Evolutionary conservation across 2,113 vertebrate genomes (phyloP), one percentile per base, ranked within the genome.

Genomic region (Onychostruthus taczanowskii): DNA sequence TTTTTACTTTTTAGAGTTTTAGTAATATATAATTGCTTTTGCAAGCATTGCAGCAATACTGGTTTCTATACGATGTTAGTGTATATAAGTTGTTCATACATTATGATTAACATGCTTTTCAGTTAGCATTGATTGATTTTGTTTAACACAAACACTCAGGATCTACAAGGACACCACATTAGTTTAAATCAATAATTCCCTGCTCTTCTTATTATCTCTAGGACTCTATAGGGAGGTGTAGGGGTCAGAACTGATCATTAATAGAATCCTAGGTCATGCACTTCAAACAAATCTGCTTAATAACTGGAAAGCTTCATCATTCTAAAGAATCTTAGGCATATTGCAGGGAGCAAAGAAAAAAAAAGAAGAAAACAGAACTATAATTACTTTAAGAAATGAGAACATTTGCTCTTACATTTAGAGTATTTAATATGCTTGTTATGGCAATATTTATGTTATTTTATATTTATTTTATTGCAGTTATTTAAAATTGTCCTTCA

Each of bases 151-250:
- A 46, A 88, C 76, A 44, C 17, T 52, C 41, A 17, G 18, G 7
- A 74, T 76, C 76, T 83, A 58, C 63, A 77, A 89, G 74, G 73
- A 95, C 91, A 23, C 21, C 68, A 78, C 69, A 31, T 95, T 93
- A 89, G 53, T 58, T 93, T 76, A 4, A 13, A 53, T 94, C 95
- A 90, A 89, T 97, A 95, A 78, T 94, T 94, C 75, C 22, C 31
- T 74, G 63, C 24, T 58, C 69, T 84, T 85, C 75, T 95, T 55
- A 13, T 94, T 92, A 95, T 78, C 56, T 91, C 66, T 39, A 19
- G 9, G 26, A 66, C 63, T 93, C 89, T 41, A 22, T 2, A 1
- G 70, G 87, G 84, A 86, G 31, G 18, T 84, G 13, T 53, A 72
- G 21, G 19, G 91, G 91, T 94, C 91, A 67, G 63, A 74, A 90